Base-by-base conservation (phyloP, 2,797 vertebrate species). In the Catharus ustulatus region DNA sequence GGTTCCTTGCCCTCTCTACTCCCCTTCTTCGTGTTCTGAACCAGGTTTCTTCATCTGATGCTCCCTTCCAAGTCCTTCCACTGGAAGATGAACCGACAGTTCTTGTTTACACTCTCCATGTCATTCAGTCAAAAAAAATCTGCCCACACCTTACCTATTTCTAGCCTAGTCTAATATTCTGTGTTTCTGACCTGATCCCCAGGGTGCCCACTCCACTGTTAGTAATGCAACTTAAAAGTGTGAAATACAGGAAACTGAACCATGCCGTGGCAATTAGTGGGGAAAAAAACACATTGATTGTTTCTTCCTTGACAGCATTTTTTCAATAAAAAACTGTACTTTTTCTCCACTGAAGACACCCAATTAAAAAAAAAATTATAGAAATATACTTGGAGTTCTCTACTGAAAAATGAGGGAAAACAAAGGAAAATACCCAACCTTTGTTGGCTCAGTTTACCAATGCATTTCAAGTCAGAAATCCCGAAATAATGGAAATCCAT, bases 241-340 rank as follows among this genome's bases (percentile, higher is more conserved):
- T 49, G n/a, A 89, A 51, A 23, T 45, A 62, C 0, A 63, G 52
- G 72, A 73, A 93, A 76, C 55, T 2, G 30, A 73, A 40, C 11
- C 18, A 34, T 11, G 38, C 20, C 24, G 7, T 3, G 2, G 13
- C 43, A 66, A 51, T 77, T 38, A 34, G 5, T 34, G 2, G 0
- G 20, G 0, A 0, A 1, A 24, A 42, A 52, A 34, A 2, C 5
- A 52, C 2, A 8, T 5, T 13, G 13, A 13, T 69, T 21, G 43
- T 77, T 49, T 66, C 29, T 71, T 74, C 36, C 51, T 59, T 66
- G 43, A 45, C 63, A 24, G 20, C 7, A 40, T 20, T 38, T 87
- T 38, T 85, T 81, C 27, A 62, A 55, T 54, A 13, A 81, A 43
- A 13, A 69, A 10, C 9, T 29, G 21, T 7, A 29, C 6, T 45